phyloP scores from a whole-genome alignment of 2,113 vertebrate genomes.

The Grantiella picta region DNA sequence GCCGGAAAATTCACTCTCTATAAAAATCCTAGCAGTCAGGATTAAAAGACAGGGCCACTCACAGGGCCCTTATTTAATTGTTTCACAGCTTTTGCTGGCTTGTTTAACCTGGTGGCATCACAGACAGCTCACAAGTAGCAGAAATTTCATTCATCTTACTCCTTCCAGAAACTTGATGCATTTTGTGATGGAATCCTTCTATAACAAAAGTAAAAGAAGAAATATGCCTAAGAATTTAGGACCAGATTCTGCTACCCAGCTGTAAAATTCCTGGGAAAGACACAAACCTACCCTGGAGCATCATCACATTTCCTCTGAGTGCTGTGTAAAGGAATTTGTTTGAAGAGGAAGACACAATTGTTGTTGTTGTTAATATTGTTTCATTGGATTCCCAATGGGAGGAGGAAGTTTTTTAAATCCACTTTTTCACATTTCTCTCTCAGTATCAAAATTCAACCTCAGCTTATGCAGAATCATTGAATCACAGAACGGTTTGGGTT shows the following conservation, averaged over 20 bases:
- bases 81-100: background rate
- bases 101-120: background rate
- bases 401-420: background rate
- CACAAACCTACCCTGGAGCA: too few relatives aligned
- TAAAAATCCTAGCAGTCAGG: background rate
- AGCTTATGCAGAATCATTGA: accelerated
- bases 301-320: background rate
- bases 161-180: background rate
- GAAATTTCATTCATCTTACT: background rate
- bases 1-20: background rate
- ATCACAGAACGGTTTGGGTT: background rate
- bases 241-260: background rate
- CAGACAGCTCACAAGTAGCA: background rate
- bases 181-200: background rate
- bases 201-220: background rate
- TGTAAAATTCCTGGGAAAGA: background rate
- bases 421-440: background rate
- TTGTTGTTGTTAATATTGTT: background rate
- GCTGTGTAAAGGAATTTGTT: background rate
- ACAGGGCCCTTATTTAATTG: background rate
- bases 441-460: background rate
- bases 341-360: background rate
- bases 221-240: background rate
- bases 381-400: background rate
- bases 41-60: background rate